Conservation (phyloP, 1,140 invertebrate genomes). For the Brachystomella parvula region DNA sequence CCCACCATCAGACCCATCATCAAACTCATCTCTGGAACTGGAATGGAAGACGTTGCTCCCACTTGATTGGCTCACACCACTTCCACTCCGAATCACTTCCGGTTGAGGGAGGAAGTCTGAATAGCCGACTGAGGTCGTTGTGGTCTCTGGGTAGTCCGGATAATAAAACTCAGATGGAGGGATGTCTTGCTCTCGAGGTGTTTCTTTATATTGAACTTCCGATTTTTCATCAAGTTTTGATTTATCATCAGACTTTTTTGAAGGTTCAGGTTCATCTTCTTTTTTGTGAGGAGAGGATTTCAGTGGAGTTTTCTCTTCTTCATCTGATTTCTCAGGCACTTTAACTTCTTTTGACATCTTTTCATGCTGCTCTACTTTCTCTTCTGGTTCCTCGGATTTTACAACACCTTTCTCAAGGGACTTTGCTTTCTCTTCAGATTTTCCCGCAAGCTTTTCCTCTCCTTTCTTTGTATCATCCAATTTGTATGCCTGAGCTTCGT, state of each 20-base stretch:
- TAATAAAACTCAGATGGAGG: too few species aligned
- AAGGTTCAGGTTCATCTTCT: background rate
- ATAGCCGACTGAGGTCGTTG: background rate
- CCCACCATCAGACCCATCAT: background rate
- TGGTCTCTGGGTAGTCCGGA: too few species aligned
- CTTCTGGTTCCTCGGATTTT: background rate
- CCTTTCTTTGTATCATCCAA: background rate
- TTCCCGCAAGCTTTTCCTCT: background rate
- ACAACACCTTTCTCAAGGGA: background rate
- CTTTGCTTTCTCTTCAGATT: background rate
- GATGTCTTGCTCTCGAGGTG: too few species aligned
- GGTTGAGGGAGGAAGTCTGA: slow-evolving; percentile 13
- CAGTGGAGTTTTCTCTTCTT: too few species aligned
- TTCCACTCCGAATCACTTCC: slow-evolving; percentile 23
- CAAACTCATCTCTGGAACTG: slow-evolving; percentile 17
- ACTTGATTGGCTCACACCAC: slow-evolving; percentile 1
- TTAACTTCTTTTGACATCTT: background rate
- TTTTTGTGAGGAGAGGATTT: background rate
- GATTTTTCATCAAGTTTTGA: background rate
- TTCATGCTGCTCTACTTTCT: background rate
- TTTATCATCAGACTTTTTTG: background rate
- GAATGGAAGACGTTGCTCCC: background rate
- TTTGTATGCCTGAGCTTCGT: background rate
- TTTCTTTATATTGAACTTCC: too few species aligned
- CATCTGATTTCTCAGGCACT: background rate